Evolutionary conservation across 2,113 vertebrate species (phyloP), one percentile per base, ranked within the genome.

Genomic region (Cettia cetti): DNA sequence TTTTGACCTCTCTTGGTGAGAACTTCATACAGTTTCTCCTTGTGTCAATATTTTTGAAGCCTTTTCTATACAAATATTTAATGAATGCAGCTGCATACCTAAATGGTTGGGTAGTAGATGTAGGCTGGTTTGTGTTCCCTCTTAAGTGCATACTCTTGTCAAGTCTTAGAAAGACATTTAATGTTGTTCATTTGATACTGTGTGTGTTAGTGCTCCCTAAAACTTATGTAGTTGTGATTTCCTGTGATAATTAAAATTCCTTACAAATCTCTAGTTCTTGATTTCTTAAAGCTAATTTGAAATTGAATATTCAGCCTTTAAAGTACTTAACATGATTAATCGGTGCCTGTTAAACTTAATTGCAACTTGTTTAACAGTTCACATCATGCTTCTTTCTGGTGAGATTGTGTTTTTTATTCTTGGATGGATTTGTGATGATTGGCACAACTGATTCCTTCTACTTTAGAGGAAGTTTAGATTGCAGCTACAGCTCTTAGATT

Each of bases 1-100:
- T 90, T 66, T 31, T 75, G 52, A 60, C 30, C 57, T 84, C 10
- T 27, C 0, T 44, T 84, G 52, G 28, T 92, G 52, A 94, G 83
- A 96, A 91, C 69, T 71, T 91, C 24, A 22, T 79, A 37, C 22
- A 59, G 12, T 31, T 89, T 89, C 53, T 94, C 54, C 77, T 91
- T 89, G 40, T 68, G 83, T 90, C 76, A 92, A 65, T 93, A 86
- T 94, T 94, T 89, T 76, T 16, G 4, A 93, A 89, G 33, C 52
- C 18, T 83, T 92, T 95, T 91, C 72, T 78, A 13, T 74, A 68
- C 91, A 96, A 95, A 89, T 95, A 95, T 94, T 94, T 94, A 49
- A 92, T 56, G 80, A 91, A 86, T 91, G 77, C 80, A 45, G 37
- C 72, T 92, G 77, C 86, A 87, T 95, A 82, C 77, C 72, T 70